Evolutionary conservation across 2,113 vertebrate genomes (phyloP), one percentile per base, ranked within the genome.

Genomic region (Sardina pilchardus): DNA sequence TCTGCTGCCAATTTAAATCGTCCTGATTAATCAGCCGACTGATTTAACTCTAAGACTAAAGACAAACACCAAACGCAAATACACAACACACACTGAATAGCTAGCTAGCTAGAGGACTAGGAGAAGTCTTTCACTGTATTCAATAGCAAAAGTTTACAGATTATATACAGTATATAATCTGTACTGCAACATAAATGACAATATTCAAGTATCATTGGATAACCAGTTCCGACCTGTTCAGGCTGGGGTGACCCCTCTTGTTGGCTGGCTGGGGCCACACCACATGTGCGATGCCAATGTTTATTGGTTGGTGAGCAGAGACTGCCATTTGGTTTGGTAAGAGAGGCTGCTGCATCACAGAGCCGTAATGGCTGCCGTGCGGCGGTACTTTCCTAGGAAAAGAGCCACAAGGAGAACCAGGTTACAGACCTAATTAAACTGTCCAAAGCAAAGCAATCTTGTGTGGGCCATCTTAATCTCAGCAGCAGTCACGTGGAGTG

Each of bases 261-360:
- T 94, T 95, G 89, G 95, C 92, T 91, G 94, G 96, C 92, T 99
- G 98, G 85, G 97, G 97, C 98, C 98, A 99, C 86, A 99, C 96
- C 16, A 99, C 97, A 2, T 99, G 98, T 89, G 98, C 97, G 81
- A 99, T 97, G 91, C 98, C 98, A 89, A 99, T 95, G 71, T 97
- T 99, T 91, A 99, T 96, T 82, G 97, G 96, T 92, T 99, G 98
- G 88, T 96, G 96, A 82, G 96, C 97, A 9, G 98, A 98, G 85
- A 99, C 92, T 47, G 97, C 95, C 94, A 99, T 97, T 91, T 98
- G 98, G 95, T 96, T 98, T 36, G 97, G 95, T 93, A 99, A 88
- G 75, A 99, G 95, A 88, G 97, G 95, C 45, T 97, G 95, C 6
- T 97, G 96, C 89, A 99, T 95, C 95, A 99, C 2, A 36, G 97